Conservation (phyloP, 2,888 invertebrate species). For the Patella depressa region DNA sequence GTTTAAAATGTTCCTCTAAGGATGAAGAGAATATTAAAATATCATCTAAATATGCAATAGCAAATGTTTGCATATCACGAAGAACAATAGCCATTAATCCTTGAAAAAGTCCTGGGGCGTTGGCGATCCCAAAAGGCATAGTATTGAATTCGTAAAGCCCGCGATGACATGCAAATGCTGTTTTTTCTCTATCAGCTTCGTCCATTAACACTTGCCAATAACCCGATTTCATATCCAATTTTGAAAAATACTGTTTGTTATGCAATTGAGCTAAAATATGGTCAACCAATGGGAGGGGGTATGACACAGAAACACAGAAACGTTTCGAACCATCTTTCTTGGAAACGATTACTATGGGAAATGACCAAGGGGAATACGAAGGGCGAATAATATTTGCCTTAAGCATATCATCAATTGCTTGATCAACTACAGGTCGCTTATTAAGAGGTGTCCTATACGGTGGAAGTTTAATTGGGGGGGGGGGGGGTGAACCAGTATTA, state of each 20-base stretch:
- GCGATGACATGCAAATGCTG: slow-evolving; percentile 24
- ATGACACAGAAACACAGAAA: slow-evolving; percentile 11
- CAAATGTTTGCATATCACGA: slow-evolving; percentile 29
- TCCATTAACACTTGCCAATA: slow-evolving; percentile 37
- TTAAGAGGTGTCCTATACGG: too few species aligned
- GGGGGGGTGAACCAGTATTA: too few species aligned
- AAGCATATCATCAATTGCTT: too few species aligned
- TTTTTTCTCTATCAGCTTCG: slow-evolving; percentile 28
- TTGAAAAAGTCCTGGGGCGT: slow-evolving; percentile 30
- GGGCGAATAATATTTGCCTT: too few species aligned
- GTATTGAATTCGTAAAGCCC: slow-evolving; percentile 22
- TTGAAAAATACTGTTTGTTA: slow-evolving; percentile 23
- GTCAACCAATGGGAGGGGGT: slow-evolving; percentile 24
- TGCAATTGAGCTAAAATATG: slow-evolving; percentile 24
- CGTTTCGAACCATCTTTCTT: neutral
- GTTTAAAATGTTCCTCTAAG: slow-evolving; percentile 34
- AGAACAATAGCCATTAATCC: slow-evolving; percentile 32
- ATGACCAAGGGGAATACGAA: neutral
- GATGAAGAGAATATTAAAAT: slow-evolving; percentile 31
- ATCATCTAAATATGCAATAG: slow-evolving; percentile 31
- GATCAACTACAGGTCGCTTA: too few species aligned
- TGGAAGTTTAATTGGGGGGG: too few species aligned
- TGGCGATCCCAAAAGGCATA: slow-evolving; percentile 30
- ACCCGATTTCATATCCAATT: slow-evolving; percentile 28
- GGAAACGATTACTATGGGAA: neutral